phyloP scores from a whole-genome alignment of 2,888 invertebrate genomes.

The Scrobipalpa costella region DNA sequence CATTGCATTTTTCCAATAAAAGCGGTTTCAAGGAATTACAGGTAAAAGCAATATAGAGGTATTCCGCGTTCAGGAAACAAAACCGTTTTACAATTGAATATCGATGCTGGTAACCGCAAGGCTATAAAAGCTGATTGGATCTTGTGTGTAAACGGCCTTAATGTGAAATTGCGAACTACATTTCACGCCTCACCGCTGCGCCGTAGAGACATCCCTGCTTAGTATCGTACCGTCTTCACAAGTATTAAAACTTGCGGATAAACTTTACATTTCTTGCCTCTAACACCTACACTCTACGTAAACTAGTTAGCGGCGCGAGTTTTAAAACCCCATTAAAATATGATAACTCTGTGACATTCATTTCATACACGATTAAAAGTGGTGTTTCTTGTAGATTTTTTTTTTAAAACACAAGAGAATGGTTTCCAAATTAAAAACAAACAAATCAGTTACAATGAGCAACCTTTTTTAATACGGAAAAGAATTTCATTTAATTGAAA shows the following conservation, averaged over 20 bases:
- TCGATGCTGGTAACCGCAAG: neutral
- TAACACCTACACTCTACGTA: constrained; percentile 4
- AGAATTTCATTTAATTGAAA: no score
- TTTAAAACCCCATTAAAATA: constrained; percentile 1
- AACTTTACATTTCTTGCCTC: neutral
- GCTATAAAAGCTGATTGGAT: constrained; percentile 22
- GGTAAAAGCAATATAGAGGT: neutral
- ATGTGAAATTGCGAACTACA: constrained; percentile 41
- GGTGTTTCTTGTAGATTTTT: no score
- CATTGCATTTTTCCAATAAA: constrained; percentile 10
- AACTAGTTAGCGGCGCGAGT: neutral
- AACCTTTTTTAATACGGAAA: no score
- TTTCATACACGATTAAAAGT: no score
- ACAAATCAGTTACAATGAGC: no score
- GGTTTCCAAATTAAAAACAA: no score
- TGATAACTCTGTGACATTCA: neutral
- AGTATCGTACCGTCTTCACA: neutral
- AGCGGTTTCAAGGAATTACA: neutral
- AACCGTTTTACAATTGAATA: constrained; percentile 13
- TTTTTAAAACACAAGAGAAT: no score
- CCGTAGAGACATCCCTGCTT: neutral
- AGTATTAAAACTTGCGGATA: neutral
- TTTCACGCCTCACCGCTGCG: constrained; percentile 49
- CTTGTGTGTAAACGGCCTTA: constrained; percentile 28
- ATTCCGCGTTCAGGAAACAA: neutral